These are phyloP conservation scores for Steromphala cineraria DNA, from an alignment of 2,888 invertebrate genomes.

Conservation along the genomic window DNA sequence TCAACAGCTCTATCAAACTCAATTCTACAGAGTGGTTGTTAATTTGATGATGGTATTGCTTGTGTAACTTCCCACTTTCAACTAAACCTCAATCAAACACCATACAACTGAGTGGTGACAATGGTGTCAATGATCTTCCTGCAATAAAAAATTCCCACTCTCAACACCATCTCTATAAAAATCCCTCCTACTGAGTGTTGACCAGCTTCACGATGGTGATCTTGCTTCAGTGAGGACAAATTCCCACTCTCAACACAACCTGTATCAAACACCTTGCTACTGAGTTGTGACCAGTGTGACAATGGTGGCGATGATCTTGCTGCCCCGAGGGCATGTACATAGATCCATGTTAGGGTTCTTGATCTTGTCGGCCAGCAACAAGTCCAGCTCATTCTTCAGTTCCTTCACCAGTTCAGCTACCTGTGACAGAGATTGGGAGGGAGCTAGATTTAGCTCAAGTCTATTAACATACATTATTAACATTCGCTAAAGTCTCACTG, in stretches of 20 bases:
- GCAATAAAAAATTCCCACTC: constrained; percentile 40
- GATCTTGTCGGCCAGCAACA: constrained; percentile 70
- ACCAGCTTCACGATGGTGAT: too few relatives aligned
- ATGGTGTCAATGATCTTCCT: constrained; percentile 69
- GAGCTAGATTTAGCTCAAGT: too few relatives aligned
- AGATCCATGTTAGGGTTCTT: constrained; percentile 69
- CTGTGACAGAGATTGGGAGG: constrained; percentile 38
- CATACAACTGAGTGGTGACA: constrained; percentile 47
- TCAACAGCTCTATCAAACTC: too few relatives aligned
- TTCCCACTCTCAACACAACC: background rate
- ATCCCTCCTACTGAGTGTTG: too few relatives aligned
- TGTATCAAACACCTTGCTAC: constrained; percentile 24
- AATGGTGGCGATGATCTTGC: constrained; percentile 68
- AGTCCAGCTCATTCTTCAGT: constrained; percentile 64
- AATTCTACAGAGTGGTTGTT: too few relatives aligned
- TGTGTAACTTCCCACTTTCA: too few relatives aligned
- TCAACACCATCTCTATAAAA: too few relatives aligned
- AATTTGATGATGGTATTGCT: too few relatives aligned
- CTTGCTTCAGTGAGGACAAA: background rate
- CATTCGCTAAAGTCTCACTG: too few relatives aligned
- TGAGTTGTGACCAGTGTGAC: constrained; percentile 68
- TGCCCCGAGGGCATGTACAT: constrained; percentile 67
- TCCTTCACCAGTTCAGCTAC: constrained; percentile 68
- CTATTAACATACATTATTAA: too few relatives aligned
- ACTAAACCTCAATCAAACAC: too few relatives aligned